A percentile compares a stretch with the other conserved stretches of the same genome.
Evolutionary conservation across 2,797 vertebrate species (phyloP).

Genomic region (Phaenicophaeus curvirostris): DNA sequence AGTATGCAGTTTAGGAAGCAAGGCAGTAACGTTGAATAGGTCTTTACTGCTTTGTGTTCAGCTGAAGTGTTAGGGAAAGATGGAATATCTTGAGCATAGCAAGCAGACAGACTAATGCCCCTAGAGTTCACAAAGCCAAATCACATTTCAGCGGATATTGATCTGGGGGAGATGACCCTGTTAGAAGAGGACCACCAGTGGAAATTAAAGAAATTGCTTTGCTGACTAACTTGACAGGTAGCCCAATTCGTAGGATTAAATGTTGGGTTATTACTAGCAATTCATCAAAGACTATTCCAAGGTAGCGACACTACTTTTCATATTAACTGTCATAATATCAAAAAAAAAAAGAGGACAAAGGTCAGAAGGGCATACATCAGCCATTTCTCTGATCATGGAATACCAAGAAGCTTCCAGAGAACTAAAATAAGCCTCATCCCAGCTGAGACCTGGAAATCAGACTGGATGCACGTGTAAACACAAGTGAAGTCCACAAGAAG

Average conservation of each 20-base stretch:
- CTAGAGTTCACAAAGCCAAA: conserved; percentile 23
- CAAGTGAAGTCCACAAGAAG: neutral
- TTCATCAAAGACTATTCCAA: conserved; percentile 32
- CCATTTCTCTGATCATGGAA: neutral
- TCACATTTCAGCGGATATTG: conserved; percentile 45
- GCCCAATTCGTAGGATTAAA: conserved; percentile 45
- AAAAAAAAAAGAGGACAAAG: neutral
- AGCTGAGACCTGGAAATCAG: neutral
- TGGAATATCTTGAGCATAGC: neutral
- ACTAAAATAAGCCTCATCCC: neutral
- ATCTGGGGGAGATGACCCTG: conserved; percentile 23
- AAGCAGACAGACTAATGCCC: neutral
- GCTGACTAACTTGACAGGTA: conserved; percentile 44
- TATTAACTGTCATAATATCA: conserved; percentile 1
- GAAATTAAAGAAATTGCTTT: conserved; percentile 57
- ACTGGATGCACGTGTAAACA: neutral
- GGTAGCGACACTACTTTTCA: neutral
- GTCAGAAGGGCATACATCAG: neutral
- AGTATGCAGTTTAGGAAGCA: neutral
- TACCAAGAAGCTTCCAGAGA: neutral
- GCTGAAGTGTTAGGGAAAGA: neutral
- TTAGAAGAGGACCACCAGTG: conserved; percentile 9
- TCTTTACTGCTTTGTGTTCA: neutral
- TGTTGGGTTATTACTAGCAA: conserved; percentile 30
- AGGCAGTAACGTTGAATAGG: neutral